Evolutionary conservation across 2,113 vertebrate species (phyloP), one percentile per base, ranked within the genome.

Genomic region (Protomyctophum bolini): DNA sequence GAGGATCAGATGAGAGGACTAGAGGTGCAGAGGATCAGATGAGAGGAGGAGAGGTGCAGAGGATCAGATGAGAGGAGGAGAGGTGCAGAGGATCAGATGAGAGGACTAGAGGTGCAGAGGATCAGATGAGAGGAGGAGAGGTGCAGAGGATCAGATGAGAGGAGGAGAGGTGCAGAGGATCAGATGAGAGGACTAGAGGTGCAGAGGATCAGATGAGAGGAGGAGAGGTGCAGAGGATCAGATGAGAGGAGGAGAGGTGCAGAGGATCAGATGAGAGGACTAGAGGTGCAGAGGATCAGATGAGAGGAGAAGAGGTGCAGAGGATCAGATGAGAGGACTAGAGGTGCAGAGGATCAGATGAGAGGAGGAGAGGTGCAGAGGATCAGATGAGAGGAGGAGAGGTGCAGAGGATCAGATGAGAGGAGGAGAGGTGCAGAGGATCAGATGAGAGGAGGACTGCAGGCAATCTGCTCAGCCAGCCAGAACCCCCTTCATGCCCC

Each of bases 401-500:
- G n/a, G n/a, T n/a, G n/a, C n/a, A n/a, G n/a, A n/a, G n/a, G n/a
- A n/a, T n/a, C n/a, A n/a, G 48, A 2, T 33, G 33, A 33, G 33
- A 33, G 33, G 33, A 33, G 6, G 21, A 50, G 6, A 29, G 68
- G 33, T 6, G 46, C n/a, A n/a, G 49, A 46, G 10, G 11, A 11
- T 41, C 6, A 28, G 49, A 9, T 21, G 80, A 77, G 49, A 82
- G 83, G 67, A 81, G 75, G 76, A 85, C 76, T 86, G 86, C 76
- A 81, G 84, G 87, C 77, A 76, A 70, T 86, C 71, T 87, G 86
- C 71, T 88, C 73, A 84, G 55, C 84, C 87, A 89, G 80, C 85
- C 77, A 83, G 84, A 91, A 91, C 87, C 85, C 79, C 79, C 86
- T 41, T 83, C 85, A 87, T 73, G 77, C 85, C 82, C 83, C 77